Percentiles rank a stretch among this genome's conserved stretches.
phyloP scores from a whole-genome alignment of 2,113 vertebrate species.

The Alligator mississippiensis region DNA sequence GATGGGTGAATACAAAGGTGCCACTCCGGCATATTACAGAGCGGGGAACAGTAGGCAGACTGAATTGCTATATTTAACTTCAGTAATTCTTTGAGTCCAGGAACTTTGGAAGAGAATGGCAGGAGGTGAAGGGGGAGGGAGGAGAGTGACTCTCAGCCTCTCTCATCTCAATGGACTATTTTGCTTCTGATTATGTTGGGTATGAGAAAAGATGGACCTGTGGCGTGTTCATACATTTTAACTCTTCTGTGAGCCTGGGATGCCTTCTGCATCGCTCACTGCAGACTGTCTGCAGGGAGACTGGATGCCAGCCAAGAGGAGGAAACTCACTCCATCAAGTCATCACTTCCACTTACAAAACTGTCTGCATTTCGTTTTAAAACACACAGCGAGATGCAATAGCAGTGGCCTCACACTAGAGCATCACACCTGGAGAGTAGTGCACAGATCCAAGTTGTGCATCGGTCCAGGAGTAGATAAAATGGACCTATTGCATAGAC shows the following conservation, averaged over 20 bases:
- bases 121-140: background rate
- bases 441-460: background rate
- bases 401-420: background rate
- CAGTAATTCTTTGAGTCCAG: background rate
- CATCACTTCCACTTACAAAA: background rate
- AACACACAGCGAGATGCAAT: rapidly evolving
- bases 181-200: background rate
- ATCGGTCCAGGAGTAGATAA: background rate
- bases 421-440: background rate
- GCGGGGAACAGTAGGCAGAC: background rate
- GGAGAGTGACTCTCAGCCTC: background rate
- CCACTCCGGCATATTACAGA: background rate
- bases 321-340: background rate
- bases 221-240: rapidly evolving
- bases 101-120: background rate
- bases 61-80: background rate
- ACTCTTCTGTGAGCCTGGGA: rapidly evolving
- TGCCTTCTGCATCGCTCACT: rapidly evolving
- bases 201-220: rapidly evolving
- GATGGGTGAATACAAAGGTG: conserved; percentile 7
- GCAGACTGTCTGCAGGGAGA: background rate
- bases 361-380: background rate
- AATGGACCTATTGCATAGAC: background rate
- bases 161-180: background rate
- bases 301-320: background rate